Percentiles rank a stretch among this genome's conserved stretches.
Evolutionary conservation across 2,113 vertebrate species (phyloP).

Genomic region (Diphyllodes magnificus): DNA sequence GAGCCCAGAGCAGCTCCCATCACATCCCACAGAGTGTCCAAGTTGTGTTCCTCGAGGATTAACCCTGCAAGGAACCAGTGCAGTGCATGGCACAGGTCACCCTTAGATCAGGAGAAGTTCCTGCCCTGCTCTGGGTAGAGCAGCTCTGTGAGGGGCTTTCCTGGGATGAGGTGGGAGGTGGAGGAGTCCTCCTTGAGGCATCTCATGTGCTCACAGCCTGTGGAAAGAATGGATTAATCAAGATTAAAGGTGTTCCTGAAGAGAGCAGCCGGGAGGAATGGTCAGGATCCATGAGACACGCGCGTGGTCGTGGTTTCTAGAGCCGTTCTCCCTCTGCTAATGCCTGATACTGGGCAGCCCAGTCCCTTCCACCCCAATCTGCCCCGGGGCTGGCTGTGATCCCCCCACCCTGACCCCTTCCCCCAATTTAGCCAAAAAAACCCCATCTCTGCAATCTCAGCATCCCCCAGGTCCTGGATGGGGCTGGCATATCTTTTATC

Average conservation of each 20-base stretch:
- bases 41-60: neutral
- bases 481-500: neutral
- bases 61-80: neutral
- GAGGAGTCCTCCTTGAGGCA: neutral
- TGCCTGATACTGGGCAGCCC: neutral
- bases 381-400: neutral
- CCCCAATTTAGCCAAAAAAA: neutral
- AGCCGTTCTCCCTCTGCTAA: neutral
- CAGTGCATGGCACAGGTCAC: neutral
- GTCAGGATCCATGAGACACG: accelerated
- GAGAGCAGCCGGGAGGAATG: accelerated
- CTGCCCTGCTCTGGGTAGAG: neutral
- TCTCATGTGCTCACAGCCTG: neutral
- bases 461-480: neutral
- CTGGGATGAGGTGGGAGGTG: neutral
- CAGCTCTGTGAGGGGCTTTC: neutral
- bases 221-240: neutral
- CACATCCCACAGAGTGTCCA: neutral
- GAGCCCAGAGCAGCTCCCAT: neutral
- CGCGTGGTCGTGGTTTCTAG: neutral
- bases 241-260: neutral
- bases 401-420: neutral
- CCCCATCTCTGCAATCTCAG: neutral
- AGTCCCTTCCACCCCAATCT: neutral
- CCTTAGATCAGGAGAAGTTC: neutral